phyloP scores from a whole-genome alignment of 30 jellyfish, hydroid and myxozoan species.

The Sanderia malayensis region DNA sequence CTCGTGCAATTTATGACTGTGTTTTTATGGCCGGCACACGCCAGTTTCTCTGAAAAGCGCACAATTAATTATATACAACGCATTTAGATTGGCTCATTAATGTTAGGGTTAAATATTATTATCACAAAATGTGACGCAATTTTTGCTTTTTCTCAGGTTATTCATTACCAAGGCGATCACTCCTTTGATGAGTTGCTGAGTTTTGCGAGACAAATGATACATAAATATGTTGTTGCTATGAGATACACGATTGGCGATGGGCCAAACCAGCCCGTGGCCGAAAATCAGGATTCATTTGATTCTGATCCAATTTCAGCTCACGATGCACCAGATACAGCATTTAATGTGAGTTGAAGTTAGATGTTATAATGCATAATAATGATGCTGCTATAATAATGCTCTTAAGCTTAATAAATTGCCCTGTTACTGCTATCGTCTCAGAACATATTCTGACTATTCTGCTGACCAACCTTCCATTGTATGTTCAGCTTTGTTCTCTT shows the following conservation, averaged over 20 bases:
- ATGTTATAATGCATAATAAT: neutral
- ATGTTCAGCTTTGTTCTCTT: too few species aligned
- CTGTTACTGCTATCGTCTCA: neutral
- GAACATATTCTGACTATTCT: too few species aligned
- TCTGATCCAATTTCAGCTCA: neutral
- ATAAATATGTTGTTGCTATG: constrained; percentile 1
- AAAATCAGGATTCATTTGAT: neutral
- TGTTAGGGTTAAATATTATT: too few species aligned
- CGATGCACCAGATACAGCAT: constrained; percentile 30
- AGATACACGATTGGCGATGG: neutral
- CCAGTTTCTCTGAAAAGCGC: too few species aligned
- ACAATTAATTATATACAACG: too few species aligned
- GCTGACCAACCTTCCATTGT: too few species aligned
- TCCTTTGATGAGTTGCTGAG: constrained; percentile 20
- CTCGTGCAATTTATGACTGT: too few species aligned
- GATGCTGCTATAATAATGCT: neutral
- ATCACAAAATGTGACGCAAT: too few species aligned
- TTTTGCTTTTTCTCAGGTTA: constrained; percentile 11
- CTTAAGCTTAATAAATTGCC: neutral
- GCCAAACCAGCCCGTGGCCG: neutral
- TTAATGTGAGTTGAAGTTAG: constrained; percentile 11
- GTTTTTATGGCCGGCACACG: too few species aligned
- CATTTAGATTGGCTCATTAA: too few species aligned
- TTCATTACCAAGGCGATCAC: constrained; percentile 28
- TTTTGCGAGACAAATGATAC: constrained; percentile 27